These are phyloP conservation scores for Drosophila biarmipes DNA, from an alignment of 1,140 invertebrate genomes.

Conservation along the genomic window DNA sequence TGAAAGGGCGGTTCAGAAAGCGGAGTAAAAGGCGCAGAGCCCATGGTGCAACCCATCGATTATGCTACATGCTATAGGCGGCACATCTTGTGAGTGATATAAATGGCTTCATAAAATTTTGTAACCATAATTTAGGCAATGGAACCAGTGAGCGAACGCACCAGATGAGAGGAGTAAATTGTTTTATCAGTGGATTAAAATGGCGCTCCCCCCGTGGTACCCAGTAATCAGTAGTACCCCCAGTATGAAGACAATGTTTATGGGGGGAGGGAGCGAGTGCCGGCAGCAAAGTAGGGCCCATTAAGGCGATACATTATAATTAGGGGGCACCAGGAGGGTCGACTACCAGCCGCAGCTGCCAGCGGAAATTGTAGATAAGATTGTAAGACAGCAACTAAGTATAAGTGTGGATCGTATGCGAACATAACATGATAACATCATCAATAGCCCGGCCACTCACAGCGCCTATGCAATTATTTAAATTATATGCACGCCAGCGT, in stretches of 20 bases:
- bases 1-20: slow-evolving; percentile 21
- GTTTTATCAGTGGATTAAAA: slow-evolving; percentile 73
- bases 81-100: slow-evolving; percentile 66
- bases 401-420: slow-evolving; percentile 46
- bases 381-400: slow-evolving; percentile 48
- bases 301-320: slow-evolving; percentile 75
- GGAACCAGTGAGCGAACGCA: not conserved
- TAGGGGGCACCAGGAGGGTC: slow-evolving; percentile 52
- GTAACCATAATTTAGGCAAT: slow-evolving; percentile 68
- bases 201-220: slow-evolving; percentile 9
- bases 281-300: slow-evolving; percentile 65
- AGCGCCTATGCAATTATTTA: slow-evolving; percentile 70
- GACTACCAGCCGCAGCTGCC: slow-evolving; percentile 53
- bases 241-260: slow-evolving; percentile 23
- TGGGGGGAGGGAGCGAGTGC: slow-evolving; percentile 34
- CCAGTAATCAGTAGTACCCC: slow-evolving; percentile 53
- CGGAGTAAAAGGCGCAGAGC: slow-evolving; percentile 22
- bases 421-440: slow-evolving; percentile 73
- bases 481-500: slow-evolving; percentile 66
- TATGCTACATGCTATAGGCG: slow-evolving; percentile 52
- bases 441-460: slow-evolving; percentile 58
- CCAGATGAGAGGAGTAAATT: slow-evolving; percentile 57
- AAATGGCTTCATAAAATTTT: slow-evolving; percentile 83
- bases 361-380: slow-evolving; percentile 79
- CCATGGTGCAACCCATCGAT: slow-evolving; percentile 48